Evolutionary conservation across 2,797 vertebrate species (phyloP).

Genomic region (Psittacula derbiana): DNA sequence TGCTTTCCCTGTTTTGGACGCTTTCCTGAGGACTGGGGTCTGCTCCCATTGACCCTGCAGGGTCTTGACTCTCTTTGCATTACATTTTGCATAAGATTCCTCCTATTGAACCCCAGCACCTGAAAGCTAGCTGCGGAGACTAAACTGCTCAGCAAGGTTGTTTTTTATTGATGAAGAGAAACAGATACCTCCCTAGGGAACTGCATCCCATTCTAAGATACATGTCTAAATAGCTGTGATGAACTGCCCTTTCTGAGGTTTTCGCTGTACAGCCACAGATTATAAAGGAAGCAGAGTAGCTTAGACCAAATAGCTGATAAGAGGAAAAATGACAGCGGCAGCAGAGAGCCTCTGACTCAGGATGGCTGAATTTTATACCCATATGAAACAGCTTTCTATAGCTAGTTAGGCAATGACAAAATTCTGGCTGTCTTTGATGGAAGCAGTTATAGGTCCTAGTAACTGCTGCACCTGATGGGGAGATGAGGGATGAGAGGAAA

Average conservation of each 20-base stretch:
- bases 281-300: neutral
- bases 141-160: neutral
- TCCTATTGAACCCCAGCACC: neutral
- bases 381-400: neutral
- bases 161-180: conserved; percentile 25
- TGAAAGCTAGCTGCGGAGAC: neutral
- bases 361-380: neutral
- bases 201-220: neutral
- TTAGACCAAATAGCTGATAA: neutral
- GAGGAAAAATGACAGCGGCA: neutral
- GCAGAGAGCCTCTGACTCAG: neutral
- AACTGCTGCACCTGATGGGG: neutral
- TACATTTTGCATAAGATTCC: neutral
- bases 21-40: neutral
- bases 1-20: neutral
- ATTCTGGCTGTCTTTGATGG: neutral
- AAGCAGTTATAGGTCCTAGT: neutral
- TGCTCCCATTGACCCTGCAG: neutral
- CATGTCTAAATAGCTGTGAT: neutral
- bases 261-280: conserved; percentile 3
- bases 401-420: neutral
- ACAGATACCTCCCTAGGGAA: neutral
- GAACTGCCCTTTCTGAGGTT: conserved; percentile 22
- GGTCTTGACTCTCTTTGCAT: neutral
- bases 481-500: neutral